A percentile compares a stretch with the other conserved stretches of the same genome.
Evolutionary conservation across 2,113 vertebrate genomes (phyloP).

Genomic region (Pungitius pungitius): DNA sequence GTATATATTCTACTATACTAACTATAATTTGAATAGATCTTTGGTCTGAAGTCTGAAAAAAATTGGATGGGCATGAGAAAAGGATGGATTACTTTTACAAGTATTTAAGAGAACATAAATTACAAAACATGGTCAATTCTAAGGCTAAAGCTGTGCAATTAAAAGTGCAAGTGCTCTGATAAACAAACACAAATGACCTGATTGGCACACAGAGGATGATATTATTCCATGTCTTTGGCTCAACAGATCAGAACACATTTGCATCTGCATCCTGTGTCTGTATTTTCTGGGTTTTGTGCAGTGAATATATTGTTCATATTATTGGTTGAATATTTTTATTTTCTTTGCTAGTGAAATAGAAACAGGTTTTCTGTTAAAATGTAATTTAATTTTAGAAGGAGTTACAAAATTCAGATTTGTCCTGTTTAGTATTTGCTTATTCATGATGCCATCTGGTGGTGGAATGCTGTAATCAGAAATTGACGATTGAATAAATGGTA

Average conservation of each 20-base stretch:
- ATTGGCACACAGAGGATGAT: not conserved
- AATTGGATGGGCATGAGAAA: not conserved
- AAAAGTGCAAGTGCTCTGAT: not conserved
- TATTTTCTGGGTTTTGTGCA: not conserved
- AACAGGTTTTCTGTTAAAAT: not conserved
- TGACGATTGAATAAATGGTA: not conserved
- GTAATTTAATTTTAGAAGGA: not conserved
- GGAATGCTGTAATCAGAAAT: constrained; percentile 8
- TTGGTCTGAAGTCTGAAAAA: not conserved
- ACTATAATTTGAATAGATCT: not conserved
- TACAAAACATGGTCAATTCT: not conserved
- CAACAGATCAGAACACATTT: not conserved
- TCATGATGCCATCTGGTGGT: constrained; percentile 58
- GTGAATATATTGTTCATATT: not conserved
- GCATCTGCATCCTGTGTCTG: not conserved
- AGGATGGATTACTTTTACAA: not conserved
- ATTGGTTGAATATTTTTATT: not conserved
- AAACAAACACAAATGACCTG: not conserved
- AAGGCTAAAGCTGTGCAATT: not conserved
- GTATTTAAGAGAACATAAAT: not conserved
- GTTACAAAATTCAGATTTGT: not conserved
- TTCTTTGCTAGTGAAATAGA: constrained; percentile 8
- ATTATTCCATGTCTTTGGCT: not conserved
- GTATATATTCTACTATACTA: too few relatives aligned
- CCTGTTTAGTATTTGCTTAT: constrained; percentile 25